A percentile compares a stretch with the other conserved stretches of the same genome.
phyloP scores from a whole-genome alignment of 2,113 vertebrate species.

The Panthera uncia region DNA sequence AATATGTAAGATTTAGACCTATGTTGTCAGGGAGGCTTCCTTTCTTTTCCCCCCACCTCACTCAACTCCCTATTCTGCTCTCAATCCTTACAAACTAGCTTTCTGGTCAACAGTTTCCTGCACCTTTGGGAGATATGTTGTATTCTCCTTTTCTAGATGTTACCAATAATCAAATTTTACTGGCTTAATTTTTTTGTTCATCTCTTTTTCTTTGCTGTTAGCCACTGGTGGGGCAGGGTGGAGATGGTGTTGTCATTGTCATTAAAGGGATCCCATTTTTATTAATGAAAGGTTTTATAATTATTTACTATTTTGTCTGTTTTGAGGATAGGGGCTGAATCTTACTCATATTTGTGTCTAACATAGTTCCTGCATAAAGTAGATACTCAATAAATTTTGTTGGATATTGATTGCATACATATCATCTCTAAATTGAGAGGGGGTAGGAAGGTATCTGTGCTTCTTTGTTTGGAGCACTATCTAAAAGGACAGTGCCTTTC shows the following conservation, averaged over 20 bases:
- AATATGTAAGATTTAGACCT: background rate
- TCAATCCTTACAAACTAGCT: background rate
- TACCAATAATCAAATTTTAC: background rate
- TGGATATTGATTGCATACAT: background rate
- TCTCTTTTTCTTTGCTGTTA: background rate
- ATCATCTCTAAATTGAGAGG: background rate
- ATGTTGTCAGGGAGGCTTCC: background rate
- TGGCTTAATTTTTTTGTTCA: background rate
- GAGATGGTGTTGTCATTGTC: background rate
- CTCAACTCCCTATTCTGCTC: background rate
- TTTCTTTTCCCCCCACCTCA: no score
- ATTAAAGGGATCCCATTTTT: background rate
- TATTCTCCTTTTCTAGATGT: background rate
- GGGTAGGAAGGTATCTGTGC: background rate
- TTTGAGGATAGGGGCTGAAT: background rate
- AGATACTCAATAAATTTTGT: background rate
- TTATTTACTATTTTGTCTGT: background rate
- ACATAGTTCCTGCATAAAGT: background rate
- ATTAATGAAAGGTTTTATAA: slow-evolving; percentile 9
- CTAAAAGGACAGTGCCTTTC: background rate
- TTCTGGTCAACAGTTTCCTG: background rate
- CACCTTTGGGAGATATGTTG: background rate
- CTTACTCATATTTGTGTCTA: background rate
- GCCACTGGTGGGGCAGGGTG: background rate
- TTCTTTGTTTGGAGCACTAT: background rate